Evolutionary conservation across 1,140 invertebrate species (phyloP).

Genomic region (Homalodisca vitripennis): DNA sequence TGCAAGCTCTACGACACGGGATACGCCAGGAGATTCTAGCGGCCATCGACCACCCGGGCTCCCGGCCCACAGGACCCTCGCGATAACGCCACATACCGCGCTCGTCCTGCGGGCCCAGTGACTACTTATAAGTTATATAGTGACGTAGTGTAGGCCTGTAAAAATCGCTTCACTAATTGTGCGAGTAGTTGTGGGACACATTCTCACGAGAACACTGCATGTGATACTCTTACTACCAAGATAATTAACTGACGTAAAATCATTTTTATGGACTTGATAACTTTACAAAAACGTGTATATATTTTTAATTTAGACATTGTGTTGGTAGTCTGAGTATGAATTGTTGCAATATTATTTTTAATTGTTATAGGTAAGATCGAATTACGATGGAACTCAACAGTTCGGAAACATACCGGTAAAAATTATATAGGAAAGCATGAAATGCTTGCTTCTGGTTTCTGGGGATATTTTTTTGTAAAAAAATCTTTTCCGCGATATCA

Average conservation of each 20-base stretch:
- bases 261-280: no score
- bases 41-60: conserved; percentile 33
- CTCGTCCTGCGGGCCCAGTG: no score
- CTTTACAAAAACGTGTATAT: background rate
- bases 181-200: no score
- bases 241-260: no score
- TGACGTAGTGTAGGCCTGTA: no score
- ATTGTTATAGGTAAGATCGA: background rate
- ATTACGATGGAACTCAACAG: background rate
- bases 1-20: conserved; percentile 85
- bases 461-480: no score
- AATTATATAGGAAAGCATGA: background rate
- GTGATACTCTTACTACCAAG: conserved; percentile 12
- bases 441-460: background rate
- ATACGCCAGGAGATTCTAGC: conserved; percentile 76
- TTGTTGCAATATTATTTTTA: background rate
- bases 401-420: conserved; percentile 25
- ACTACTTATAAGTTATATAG: no score
- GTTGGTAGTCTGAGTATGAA: conserved; percentile 11
- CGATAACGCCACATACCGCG: no score
- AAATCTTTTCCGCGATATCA: no score
- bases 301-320: background rate
- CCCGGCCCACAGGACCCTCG: no score
- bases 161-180: no score
- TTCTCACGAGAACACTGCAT: no score